Evolutionary conservation across 1,140 invertebrate genomes (phyloP), one percentile per base, ranked within the genome.

Genomic region (Holotrichia oblita): DNA sequence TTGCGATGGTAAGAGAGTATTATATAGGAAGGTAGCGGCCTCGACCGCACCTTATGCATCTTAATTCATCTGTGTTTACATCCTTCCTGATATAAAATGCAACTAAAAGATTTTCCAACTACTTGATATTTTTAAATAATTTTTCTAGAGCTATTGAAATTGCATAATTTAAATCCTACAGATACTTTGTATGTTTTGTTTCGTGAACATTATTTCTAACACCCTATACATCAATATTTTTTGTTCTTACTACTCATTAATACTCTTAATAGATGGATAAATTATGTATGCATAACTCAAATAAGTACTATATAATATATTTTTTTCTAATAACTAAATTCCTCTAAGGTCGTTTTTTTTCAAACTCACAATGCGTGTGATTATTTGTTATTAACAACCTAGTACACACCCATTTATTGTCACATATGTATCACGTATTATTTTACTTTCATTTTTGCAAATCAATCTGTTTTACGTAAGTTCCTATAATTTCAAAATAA

Each of bases 61-160:
- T 9, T 34, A 69, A 27, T 69, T 24, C 61, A 69, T 69, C 61
- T 69, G n/a, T n/a, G 22, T 69, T 69, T 27, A 22, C 61, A 69
- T 69, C 61, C 22, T 27, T 69, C 20, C 20, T 48, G 44, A 48
- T 48, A 48, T 48, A 14, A 48, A 48, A 14, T 17, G 44, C 10
- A 14, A 48, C n/a, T 48, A 14, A 6, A 10, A 48, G 44, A 10
- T 14, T 48, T 48, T 10, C 44, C 44, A 48, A 1, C 27, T 4
- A 34, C 4, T 4, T 1, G 27, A 34, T 34, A n/a, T n/a, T n/a
- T n/a, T n/a, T n/a, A n/a, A n/a, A n/a, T n/a, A n/a, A n/a, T n/a
- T n/a, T n/a, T n/a, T n/a, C n/a, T n/a, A n/a, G n/a, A n/a, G n/a
- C n/a, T n/a, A n/a, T n/a, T n/a, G n/a, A n/a, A n/a, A 34, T 34